Evolutionary conservation across 2,113 vertebrate species (phyloP).

Genomic region (Spermophilus dauricus): DNA sequence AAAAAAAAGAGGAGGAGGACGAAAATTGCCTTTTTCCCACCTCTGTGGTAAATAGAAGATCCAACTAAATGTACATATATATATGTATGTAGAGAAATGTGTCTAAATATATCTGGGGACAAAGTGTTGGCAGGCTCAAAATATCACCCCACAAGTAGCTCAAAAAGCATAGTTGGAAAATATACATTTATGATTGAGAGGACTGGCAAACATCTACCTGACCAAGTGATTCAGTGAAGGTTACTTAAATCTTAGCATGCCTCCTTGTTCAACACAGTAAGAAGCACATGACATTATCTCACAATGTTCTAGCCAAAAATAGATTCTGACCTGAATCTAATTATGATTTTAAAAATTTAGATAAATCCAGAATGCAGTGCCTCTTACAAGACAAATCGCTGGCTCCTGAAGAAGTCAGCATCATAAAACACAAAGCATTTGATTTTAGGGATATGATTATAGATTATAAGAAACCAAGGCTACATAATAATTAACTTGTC

Average conservation of each 20-base stretch:
- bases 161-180: neutral
- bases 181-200: neutral
- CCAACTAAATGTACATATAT: no score
- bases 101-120: neutral
- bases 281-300: no score
- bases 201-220: neutral
- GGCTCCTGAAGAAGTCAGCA: neutral
- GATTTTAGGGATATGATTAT: neutral
- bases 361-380: neutral
- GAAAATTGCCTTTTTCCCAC: neutral
- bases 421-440: neutral
- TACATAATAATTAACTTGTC: neutral
- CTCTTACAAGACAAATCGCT: neutral
- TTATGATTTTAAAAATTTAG: neutral
- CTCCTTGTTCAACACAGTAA: neutral
- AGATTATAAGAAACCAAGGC: neutral
- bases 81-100: neutral
- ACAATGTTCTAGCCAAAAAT: neutral
- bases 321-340: neutral
- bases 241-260: neutral
- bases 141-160: neutral
- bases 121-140: neutral
- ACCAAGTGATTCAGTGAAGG: neutral
- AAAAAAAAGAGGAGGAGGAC: neutral
- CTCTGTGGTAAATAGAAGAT: neutral